Evolutionary conservation across 37 sponge, comb jelly and placozoan genomes (phyloP).

Genomic region (Halisarca cf. caerulea): DNA sequence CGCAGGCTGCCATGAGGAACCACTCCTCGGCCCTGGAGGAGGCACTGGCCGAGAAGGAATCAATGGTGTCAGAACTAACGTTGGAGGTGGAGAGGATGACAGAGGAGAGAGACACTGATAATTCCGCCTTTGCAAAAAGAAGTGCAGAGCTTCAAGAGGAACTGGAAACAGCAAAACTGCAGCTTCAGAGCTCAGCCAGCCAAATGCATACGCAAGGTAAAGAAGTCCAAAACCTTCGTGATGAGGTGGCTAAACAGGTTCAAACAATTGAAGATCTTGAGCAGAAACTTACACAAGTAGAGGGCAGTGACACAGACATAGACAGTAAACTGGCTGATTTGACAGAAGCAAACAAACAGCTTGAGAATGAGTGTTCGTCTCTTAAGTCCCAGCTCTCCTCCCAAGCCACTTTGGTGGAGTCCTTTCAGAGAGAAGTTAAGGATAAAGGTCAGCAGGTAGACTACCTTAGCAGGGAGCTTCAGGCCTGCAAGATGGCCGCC

Average conservation of each 20-base stretch:
- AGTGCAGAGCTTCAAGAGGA: background rate
- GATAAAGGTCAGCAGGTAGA: constrained; percentile 53
- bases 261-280: constrained; percentile 36
- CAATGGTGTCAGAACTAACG: constrained; percentile 39
- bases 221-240: constrained; percentile 27
- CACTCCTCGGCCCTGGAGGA: constrained; percentile 59
- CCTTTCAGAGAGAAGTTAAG: constrained; percentile 31
- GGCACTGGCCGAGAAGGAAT: constrained; percentile 62
- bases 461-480: constrained; percentile 49
- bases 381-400: constrained; percentile 44
- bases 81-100: constrained; percentile 36
- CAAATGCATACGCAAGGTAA: background rate
- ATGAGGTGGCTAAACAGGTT: constrained; percentile 35
- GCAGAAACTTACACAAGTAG: constrained; percentile 38
- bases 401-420: constrained; percentile 28
- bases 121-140: background rate
- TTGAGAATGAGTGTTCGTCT: constrained; percentile 1
- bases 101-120: constrained; percentile 60
- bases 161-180: background rate
- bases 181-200: background rate
- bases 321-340: constrained; percentile 23
- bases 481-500: background rate
- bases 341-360: constrained; percentile 24
- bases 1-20: constrained; percentile 58
- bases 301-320: constrained; percentile 7